Evolutionary conservation across 2,888 invertebrate genomes (phyloP), one percentile per base, ranked within the genome.

Genomic region (Cryptosula pallasiana): DNA sequence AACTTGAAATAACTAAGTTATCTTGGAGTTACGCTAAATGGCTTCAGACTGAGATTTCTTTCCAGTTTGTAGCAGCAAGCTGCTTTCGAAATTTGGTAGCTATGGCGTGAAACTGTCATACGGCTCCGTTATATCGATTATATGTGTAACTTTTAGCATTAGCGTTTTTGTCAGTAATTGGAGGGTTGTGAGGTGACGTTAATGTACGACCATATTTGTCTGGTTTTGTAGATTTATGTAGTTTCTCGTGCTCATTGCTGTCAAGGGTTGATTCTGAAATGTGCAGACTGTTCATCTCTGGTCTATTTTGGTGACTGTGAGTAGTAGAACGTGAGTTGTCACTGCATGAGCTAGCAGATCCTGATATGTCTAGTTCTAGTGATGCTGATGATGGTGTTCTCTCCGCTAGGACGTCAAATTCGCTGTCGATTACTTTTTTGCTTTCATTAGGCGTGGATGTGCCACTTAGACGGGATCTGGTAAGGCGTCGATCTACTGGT

Each of bases 391-490:
- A 9, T 63, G 63, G 27, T 63, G 32, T 25, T 13, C 13, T 5
- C 3, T 32, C 32, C 32, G 25, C 9, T 20, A 20, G 20, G 32
- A 9, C 63, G 63, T 63, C 32, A 13, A 45, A 45, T 45, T 45
- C 45, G 20, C 20, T 20, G 45, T 45, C 45, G n/a, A n/a, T n/a
- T n/a, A n/a, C n/a, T 13, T 13, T 27, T 63, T 32, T 63, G 25
- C 27, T 20, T 63, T 63, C 63, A 5, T 27, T 63, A 2, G 32
- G 25, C 9, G 63, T 63, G 13, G 63, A 63, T 9, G 63, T 63
- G n/a, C 25, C 63, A n/a, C 63, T 63, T 5, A 63, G 63, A 63
- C 63, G 63, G n/a, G 20, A 27, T 63, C 63, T 63, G n/a, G 63
- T 27, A 13, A 27, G 5, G 32, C 63, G 63, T 13, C 32, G 20